Percentiles rank a stretch among this genome's conserved stretches.
phyloP scores from a whole-genome alignment of 2,888 invertebrate genomes.

The Drosophila meridiana region DNA sequence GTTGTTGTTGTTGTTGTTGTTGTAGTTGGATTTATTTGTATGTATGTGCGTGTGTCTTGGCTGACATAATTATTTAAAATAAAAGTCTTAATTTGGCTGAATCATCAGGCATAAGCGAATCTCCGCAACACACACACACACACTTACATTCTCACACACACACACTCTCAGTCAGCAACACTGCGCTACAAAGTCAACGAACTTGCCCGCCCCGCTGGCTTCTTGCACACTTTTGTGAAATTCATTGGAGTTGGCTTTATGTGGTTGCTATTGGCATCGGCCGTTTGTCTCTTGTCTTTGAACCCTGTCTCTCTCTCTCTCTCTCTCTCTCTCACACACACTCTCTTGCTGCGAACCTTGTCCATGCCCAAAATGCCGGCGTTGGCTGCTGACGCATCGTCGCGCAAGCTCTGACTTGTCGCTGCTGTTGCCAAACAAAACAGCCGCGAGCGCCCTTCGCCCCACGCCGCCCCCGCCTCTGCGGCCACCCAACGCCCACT shows the following conservation, averaged over 20 bases:
- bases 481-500: background rate
- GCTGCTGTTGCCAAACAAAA: slow-evolving; percentile 31
- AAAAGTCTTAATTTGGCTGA: slow-evolving; percentile 65
- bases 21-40: background rate
- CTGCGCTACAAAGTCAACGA: slow-evolving; percentile 71
- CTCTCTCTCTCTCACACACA: background rate
- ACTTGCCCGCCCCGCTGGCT: slow-evolving; percentile 37
- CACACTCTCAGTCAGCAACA: slow-evolving; percentile 25
- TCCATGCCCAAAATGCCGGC: slow-evolving; percentile 46
- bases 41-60: slow-evolving; percentile 28
- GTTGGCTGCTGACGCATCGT: slow-evolving; percentile 64
- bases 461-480: background rate
- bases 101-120: slow-evolving; percentile 55
- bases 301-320: background rate
- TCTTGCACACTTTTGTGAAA: slow-evolving; percentile 72
- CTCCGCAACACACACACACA: background rate
- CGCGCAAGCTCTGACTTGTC: slow-evolving; percentile 47
- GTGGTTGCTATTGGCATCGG: slow-evolving; percentile 31
- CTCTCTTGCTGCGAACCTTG: slow-evolving; percentile 52
- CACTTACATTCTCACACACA: slow-evolving; percentile 22
- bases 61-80: slow-evolving; percentile 77
- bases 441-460: background rate
- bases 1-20: slow-evolving; percentile 12
- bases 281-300: slow-evolving; percentile 40
- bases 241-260: slow-evolving; percentile 31